phyloP scores from a whole-genome alignment of 53 echinoderm and acorn worm species.

The Stichopus horrens region DNA sequence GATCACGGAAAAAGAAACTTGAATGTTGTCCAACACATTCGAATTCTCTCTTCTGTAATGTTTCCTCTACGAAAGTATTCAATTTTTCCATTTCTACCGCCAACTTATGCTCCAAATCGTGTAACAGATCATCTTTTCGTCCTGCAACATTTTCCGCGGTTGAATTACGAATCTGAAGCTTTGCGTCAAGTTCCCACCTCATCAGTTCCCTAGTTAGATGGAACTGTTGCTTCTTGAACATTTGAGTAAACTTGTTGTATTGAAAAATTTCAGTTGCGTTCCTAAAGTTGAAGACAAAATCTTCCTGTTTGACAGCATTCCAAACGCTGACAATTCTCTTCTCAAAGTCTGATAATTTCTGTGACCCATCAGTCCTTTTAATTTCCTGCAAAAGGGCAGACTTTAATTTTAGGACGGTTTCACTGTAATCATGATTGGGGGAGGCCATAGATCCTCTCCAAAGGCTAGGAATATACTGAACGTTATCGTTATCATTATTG shows the following conservation, averaged over 20 bases:
- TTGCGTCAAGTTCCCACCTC: constrained; percentile 24
- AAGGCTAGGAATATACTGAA: constrained; percentile 29
- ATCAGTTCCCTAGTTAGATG: not conserved
- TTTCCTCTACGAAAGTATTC: not conserved
- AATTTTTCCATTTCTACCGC: not conserved
- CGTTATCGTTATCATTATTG: not conserved
- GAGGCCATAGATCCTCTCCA: constrained; percentile 26
- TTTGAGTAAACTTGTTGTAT: not conserved
- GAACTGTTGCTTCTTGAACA: constrained; percentile 7
- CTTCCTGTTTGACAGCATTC: constrained; percentile 40
- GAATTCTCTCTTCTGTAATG: not conserved
- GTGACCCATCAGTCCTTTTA: not conserved
- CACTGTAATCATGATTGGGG: constrained; percentile 34
- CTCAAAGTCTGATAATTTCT: constrained; percentile 11
- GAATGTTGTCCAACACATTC: constrained; percentile 5
- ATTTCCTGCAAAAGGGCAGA: not conserved
- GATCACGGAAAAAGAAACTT: constrained; percentile 10
- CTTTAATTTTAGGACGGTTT: constrained; percentile 33
- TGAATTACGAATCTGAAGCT: not conserved
- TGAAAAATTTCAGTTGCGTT: constrained; percentile 28
- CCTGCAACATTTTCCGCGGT: constrained; percentile 1
- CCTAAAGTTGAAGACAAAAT: constrained; percentile 29
- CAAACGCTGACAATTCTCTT: constrained; percentile 23
- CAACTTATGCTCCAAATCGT: not conserved
- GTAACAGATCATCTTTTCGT: not conserved